Base-by-base conservation (phyloP, 2,888 invertebrate species). In the Melinopterus prodromus region DNA sequence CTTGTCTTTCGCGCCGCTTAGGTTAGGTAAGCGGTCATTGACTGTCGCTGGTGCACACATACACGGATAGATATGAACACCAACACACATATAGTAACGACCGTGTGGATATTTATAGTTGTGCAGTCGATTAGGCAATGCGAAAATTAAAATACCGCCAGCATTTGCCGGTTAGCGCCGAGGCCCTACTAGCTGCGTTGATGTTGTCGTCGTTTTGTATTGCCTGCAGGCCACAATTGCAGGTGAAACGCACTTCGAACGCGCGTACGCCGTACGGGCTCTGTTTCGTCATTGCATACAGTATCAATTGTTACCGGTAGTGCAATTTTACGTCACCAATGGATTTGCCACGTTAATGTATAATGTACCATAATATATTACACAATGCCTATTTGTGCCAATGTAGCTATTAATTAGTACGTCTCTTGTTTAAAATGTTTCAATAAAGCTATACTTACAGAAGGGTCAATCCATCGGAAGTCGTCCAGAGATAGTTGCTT, bases 21-120 rank as follows among this genome's bases (percentile, higher is more conserved):
- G 82, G 78, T 83, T 82, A 82, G 83, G 84, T 83, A 83, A 83
- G 83, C 82, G 84, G 84, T 84, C 84, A 81, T 83, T 84, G 84
- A 83, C 84, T 83, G 82, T 77, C 35, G 36, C 37, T 74, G 36
- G 36, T 35, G 74, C 35, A 71, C 16, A 74, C 74, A 35, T 35
- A 81, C 70, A 69, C 77, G 81, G 77, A 78, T 53, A 53, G 53
- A 53, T 53, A 53, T 37, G 74, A 35, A 74, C 74, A 74, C 74
- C 16, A 71, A 71, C 71, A 37, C 74, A 35, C 74, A 36, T 35
- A 37, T n/a, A 37, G 37, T 37, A 37, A 16, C n/a, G 74, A 37
- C 74, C 36, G 80, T 80, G 5, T 78, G 71, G 84, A 81, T 84
- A 84, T 84, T 84, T 84, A 84, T 84, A 84, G 84, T 78, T 77